These are phyloP conservation scores for Seriola rivoliana DNA, from an alignment of 2,113 vertebrate species.

Conservation along the genomic window DNA sequence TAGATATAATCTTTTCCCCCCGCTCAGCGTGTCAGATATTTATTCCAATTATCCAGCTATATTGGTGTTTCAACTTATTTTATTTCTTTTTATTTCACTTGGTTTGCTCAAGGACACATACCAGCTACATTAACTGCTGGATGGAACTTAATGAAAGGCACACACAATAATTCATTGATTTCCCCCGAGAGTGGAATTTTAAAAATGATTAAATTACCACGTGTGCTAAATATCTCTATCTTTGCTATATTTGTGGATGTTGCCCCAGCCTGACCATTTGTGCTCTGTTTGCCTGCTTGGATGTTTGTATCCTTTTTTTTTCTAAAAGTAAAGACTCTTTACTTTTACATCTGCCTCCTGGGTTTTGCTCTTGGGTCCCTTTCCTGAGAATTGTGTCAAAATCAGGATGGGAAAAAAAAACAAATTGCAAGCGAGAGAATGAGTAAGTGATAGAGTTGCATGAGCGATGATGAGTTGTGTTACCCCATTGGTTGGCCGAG, in stretches of 20 bases:
- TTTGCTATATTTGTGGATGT: too few species aligned
- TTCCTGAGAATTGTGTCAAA: not conserved
- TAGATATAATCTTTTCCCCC: constrained; percentile 18
- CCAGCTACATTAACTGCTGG: not conserved
- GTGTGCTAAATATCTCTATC: constrained; percentile 1
- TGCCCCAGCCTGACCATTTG: too few species aligned
- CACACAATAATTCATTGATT: not conserved
- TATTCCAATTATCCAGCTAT: constrained; percentile 8
- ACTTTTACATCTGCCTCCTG: too few species aligned
- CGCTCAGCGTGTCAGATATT: constrained; percentile 28
- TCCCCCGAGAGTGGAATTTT: not conserved
- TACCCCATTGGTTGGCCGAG: too few species aligned
- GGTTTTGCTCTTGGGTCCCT: too few species aligned
- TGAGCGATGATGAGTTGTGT: too few species aligned
- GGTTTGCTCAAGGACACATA: not conserved
- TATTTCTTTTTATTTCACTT: not conserved
- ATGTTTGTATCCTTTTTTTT: too few species aligned
- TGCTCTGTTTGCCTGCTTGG: too few species aligned
- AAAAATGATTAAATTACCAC: not conserved
- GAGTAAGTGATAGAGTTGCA: too few species aligned
- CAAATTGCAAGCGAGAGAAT: too few species aligned
- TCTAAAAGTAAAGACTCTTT: too few species aligned
- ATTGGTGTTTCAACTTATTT: not conserved
- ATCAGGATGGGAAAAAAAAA: constrained; percentile 9
- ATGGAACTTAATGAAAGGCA: not conserved